These are phyloP conservation scores for Sapajus apella DNA, from an alignment of 2,113 vertebrate genomes.

Conservation along the genomic window DNA sequence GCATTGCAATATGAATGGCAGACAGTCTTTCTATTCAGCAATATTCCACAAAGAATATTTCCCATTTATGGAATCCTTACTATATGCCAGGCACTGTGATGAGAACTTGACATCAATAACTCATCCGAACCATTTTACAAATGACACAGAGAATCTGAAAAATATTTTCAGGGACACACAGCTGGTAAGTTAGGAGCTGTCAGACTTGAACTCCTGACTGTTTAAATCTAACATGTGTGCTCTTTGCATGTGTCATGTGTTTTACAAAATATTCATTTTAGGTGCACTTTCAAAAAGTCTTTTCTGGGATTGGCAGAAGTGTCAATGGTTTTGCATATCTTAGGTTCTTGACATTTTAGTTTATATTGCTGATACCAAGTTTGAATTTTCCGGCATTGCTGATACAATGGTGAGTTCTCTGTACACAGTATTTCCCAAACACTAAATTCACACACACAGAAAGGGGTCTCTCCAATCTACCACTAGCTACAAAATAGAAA, in stretches of 20 bases:
- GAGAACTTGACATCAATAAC: neutral
- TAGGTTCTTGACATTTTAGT: neutral
- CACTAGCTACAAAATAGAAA: neutral
- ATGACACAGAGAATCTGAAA: neutral
- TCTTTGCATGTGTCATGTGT: neutral
- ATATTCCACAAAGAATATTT: neutral
- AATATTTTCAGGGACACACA: neutral
- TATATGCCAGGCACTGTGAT: neutral
- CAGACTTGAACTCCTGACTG: neutral
- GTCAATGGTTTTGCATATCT: neutral
- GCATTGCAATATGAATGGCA: neutral
- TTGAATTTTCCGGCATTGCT: neutral
- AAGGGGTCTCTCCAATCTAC: neutral
- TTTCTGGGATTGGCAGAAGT: neutral
- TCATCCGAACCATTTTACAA: neutral
- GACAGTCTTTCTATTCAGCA: neutral
- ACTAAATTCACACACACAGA: neutral
- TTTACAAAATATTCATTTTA: neutral
- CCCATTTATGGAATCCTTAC: neutral
- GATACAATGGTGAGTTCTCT: accelerated
- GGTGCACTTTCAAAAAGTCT: neutral
- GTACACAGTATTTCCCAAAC: neutral
- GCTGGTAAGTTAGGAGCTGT: neutral
- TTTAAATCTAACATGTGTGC: neutral
- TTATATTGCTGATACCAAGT: neutral